Evolutionary conservation across 2,888 invertebrate genomes (phyloP).

Genomic region (Leucoma salicis): DNA sequence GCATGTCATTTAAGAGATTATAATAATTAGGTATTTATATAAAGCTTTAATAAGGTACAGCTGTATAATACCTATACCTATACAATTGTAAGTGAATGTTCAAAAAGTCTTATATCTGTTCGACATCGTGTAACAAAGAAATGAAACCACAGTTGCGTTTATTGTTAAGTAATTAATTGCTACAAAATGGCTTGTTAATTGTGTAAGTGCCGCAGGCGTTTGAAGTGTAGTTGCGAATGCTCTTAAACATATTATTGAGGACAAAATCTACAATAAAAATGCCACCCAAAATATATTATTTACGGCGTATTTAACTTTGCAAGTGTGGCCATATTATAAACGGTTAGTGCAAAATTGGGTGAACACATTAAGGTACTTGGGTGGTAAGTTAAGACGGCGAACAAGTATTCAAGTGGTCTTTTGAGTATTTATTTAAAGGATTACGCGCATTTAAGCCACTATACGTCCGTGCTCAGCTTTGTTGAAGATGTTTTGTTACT

Average conservation of each 20-base stretch:
- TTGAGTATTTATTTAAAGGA: constrained; percentile 69
- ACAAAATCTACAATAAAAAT: constrained; percentile 38
- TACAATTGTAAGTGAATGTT: too few species aligned
- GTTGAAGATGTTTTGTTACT: constrained; percentile 55
- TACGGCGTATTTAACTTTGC: constrained; percentile 34
- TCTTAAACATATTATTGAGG: constrained; percentile 15
- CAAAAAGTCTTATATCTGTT: too few species aligned
- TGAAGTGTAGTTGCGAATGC: too few species aligned
- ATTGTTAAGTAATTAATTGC: too few species aligned
- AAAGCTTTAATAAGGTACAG: too few species aligned
- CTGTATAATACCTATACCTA: too few species aligned
- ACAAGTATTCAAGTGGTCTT: constrained; percentile 49
- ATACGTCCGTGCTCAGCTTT: constrained; percentile 37
- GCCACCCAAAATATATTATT: constrained; percentile 50
- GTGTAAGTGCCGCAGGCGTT: too few species aligned
- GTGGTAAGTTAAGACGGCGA: constrained; percentile 47
- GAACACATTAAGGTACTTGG: constrained; percentile 48
- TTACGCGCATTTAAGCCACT: constrained; percentile 62
- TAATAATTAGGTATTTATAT: too few species aligned
- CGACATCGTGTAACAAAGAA: too few species aligned
- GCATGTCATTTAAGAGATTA: too few species aligned
- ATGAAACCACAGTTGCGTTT: too few species aligned
- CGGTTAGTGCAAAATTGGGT: constrained; percentile 45
- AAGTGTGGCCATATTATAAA: constrained; percentile 34
- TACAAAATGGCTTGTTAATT: too few species aligned